These are phyloP conservation scores for Lycodopsis pacificus DNA, from an alignment of 2,797 vertebrate species.

Conservation along the genomic window DNA sequence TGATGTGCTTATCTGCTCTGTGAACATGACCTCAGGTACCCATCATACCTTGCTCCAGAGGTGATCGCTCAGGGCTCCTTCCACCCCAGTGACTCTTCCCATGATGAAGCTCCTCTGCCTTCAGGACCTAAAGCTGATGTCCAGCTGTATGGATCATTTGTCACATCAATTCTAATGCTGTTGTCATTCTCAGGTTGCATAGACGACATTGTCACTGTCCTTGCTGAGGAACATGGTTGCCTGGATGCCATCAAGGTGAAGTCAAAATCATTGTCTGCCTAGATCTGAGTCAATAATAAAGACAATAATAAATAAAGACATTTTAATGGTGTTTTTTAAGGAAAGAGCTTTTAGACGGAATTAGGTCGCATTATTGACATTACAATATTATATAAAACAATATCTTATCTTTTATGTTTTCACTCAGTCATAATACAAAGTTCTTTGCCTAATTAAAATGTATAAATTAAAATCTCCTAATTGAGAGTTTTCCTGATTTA, in stretches of 20 bases:
- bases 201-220: slow-evolving; percentile 93
- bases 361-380: not conserved
- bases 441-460: not conserved
- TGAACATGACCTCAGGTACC: slow-evolving; percentile 85
- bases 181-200: slow-evolving; percentile 87
- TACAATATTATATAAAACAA: not conserved
- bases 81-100: slow-evolving; percentile 86
- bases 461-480: not conserved
- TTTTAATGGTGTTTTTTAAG: not conserved
- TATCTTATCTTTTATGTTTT: not conserved
- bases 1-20: slow-evolving; percentile 39
- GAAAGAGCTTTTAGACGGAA: not conserved
- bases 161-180: slow-evolving; percentile 8
- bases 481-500: not conserved
- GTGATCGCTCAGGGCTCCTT: slow-evolving; percentile 93
- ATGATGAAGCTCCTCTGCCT: slow-evolving; percentile 86
- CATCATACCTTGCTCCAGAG: slow-evolving; percentile 96
- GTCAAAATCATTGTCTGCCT: slow-evolving; percentile 7
- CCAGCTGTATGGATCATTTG: slow-evolving; percentile 32
- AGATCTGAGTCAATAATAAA: not conserved
- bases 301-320: not conserved
- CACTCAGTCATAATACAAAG: not conserved
- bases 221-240: slow-evolving; percentile 96
- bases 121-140: slow-evolving; percentile 97
- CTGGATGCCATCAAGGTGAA: slow-evolving; percentile 92